phyloP scores from a whole-genome alignment of 1,140 invertebrate genomes.

The Belonocnema kinseyi region DNA sequence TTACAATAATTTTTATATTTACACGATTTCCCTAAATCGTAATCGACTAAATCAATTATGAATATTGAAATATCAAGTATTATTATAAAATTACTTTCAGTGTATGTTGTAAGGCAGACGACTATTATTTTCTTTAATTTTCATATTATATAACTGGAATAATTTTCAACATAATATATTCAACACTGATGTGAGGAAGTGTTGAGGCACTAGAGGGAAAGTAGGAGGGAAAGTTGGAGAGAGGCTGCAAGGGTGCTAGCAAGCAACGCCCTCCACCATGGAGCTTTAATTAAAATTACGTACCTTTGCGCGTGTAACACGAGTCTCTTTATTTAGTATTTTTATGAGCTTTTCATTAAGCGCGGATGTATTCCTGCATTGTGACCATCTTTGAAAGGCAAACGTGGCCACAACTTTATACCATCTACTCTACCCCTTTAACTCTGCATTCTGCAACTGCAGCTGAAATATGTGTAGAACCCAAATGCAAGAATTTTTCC shows the following conservation, averaged over 20 bases:
- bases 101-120: too few species aligned
- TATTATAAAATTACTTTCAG: too few species aligned
- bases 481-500: conserved; percentile 44
- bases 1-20: too few species aligned
- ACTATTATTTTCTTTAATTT: too few species aligned
- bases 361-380: conserved; percentile 45
- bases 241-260: conserved; percentile 53
- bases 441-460: conserved; percentile 19
- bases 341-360: conserved; percentile 74
- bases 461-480: conserved; percentile 44
- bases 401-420: conserved; percentile 47
- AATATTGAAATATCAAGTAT: too few species aligned
- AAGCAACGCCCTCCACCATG: conserved; percentile 66
- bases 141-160: conserved; percentile 41
- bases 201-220: conserved; percentile 47
- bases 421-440: conserved; percentile 37
- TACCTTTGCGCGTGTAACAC: conserved; percentile 65
- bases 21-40: too few species aligned
- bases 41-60: too few species aligned
- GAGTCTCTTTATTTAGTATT: conserved; percentile 64
- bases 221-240: conserved; percentile 47
- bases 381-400: conserved; percentile 47
- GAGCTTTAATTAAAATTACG: conserved; percentile 75
- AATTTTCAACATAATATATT: conserved; percentile 69
- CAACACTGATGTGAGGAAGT: conserved; percentile 35